phyloP scores from a whole-genome alignment of 2,113 vertebrate genomes.

The Empidonax alnorum region DNA sequence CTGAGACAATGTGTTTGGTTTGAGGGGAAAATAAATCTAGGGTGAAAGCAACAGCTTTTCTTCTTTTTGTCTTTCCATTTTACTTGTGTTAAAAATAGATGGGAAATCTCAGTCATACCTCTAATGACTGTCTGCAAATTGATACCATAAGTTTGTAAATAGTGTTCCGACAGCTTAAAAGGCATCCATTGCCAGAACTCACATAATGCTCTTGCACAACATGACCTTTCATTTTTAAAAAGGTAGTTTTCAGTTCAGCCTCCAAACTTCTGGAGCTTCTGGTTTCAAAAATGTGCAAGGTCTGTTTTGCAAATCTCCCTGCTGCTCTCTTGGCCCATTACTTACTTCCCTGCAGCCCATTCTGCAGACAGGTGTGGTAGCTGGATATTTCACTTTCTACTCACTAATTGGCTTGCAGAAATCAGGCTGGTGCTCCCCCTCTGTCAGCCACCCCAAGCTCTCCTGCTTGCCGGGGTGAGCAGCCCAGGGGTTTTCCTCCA shows the following conservation, averaged over 20 bases:
- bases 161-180: neutral
- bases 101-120: neutral
- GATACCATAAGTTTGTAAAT: neutral
- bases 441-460: neutral
- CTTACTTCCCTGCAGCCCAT: neutral
- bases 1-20: neutral
- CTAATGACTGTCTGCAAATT: neutral
- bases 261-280: neutral
- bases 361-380: neutral
- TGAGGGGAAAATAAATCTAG: neutral
- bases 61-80: neutral
- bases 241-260: neutral
- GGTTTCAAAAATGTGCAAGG: neutral
- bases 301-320: neutral
- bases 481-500: rapidly evolving
- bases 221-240: neutral
- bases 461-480: rapidly evolving
- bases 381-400: neutral
- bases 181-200: neutral
- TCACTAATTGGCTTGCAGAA: neutral
- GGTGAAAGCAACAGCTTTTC: neutral
- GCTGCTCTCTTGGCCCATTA: neutral
- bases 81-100: conserved; percentile 3
- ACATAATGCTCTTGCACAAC: neutral
- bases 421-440: neutral